Evolutionary conservation across 2,113 vertebrate species (phyloP).

Genomic region (Coracopsis vasa): DNA sequence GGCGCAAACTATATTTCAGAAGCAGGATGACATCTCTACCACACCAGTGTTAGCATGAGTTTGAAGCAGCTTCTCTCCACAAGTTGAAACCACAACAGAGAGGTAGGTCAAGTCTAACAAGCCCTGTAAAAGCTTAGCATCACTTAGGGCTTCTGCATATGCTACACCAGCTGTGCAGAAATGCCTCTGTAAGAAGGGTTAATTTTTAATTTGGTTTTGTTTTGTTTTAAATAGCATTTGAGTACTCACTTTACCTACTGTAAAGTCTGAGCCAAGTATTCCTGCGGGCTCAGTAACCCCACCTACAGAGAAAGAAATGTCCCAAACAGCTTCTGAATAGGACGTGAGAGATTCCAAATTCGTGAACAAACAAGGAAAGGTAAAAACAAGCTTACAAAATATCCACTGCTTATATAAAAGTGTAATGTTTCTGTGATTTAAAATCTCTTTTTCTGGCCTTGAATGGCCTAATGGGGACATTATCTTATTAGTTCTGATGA

Average conservation of each 20-base stretch:
- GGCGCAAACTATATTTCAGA: background rate
- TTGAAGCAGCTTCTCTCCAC: background rate
- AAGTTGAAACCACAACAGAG: background rate
- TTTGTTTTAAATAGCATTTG: background rate
- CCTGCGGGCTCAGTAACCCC: background rate
- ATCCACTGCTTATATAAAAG: background rate
- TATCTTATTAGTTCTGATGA: background rate
- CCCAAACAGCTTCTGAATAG: background rate
- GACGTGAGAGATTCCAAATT: background rate
- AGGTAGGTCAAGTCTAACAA: background rate
- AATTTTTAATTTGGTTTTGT: background rate
- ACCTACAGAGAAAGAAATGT: background rate
- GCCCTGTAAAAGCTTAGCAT: background rate
- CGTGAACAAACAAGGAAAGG: background rate
- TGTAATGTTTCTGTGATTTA: background rate
- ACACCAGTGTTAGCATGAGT: rapidly evolving
- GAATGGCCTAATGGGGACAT: background rate
- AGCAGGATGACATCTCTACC: background rate
- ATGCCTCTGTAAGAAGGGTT: background rate
- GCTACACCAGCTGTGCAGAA: background rate
- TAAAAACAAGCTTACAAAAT: background rate
- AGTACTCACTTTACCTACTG: background rate
- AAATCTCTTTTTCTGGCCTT: background rate
- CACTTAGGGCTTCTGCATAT: background rate
- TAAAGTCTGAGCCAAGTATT: background rate